A percentile compares a stretch with the other conserved stretches of the same genome.
Evolutionary conservation across 2,113 vertebrate species (phyloP).

Genomic region (Oncorhynchus kisutch): DNA sequence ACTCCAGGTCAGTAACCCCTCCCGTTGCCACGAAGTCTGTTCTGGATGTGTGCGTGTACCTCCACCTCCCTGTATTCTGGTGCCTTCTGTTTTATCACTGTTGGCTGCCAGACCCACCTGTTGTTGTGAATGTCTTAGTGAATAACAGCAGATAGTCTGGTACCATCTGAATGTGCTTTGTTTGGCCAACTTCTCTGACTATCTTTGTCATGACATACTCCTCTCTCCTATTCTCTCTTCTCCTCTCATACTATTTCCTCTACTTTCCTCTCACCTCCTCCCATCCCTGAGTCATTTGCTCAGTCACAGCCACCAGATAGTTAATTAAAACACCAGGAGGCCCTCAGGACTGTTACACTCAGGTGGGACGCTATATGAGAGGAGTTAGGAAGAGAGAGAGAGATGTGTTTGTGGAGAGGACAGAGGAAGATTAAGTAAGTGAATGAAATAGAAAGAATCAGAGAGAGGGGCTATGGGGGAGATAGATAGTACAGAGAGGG

Average conservation of each 20-base stretch:
- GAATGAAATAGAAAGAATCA: slow-evolving; percentile 9
- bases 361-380: slow-evolving; percentile 62
- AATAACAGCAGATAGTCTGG: background rate
- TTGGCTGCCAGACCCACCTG: background rate
- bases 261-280: slow-evolving; percentile 1
- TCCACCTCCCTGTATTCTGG: slow-evolving; percentile 39
- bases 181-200: background rate
- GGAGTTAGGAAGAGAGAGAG: slow-evolving; percentile 1
- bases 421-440: background rate
- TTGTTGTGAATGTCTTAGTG: background rate
- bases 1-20: slow-evolving; percentile 55
- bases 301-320: slow-evolving; percentile 19
- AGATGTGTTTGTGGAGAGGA: background rate
- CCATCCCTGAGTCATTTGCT: background rate
- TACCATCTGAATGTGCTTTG: too few relatives aligned
- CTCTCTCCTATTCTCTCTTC: background rate
- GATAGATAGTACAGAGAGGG: background rate
- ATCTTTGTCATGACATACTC: background rate
- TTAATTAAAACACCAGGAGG: slow-evolving; percentile 22
- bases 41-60: slow-evolving; percentile 13
- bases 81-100: slow-evolving; percentile 39
- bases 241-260: background rate
- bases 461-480: slow-evolving; percentile 10
- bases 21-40: slow-evolving; percentile 8
- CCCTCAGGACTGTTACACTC: slow-evolving; percentile 42